Percentiles rank a stretch among this genome's conserved stretches.
Conservation (phyloP, 2,888 invertebrate genomes). For the Philereme vetulata region DNA sequence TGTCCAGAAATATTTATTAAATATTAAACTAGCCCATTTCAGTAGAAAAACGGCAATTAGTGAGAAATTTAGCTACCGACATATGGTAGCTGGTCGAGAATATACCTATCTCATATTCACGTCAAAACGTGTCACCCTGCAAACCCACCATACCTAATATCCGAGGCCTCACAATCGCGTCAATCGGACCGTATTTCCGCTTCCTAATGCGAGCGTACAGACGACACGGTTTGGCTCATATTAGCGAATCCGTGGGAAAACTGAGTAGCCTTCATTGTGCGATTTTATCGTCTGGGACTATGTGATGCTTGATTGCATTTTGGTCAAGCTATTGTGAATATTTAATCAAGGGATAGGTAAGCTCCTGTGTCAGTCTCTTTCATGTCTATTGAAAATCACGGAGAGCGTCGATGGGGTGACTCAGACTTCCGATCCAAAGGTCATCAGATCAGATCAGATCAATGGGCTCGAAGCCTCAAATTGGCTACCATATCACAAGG, state of each 20-base stretch:
- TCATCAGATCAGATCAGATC: no score
- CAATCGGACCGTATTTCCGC: constrained; percentile 72
- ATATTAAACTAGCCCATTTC: no score
- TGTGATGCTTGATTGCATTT: constrained; percentile 10
- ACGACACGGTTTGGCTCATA: constrained; percentile 34
- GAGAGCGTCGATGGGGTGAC: no score
- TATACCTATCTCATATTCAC: background rate
- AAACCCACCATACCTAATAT: constrained; percentile 25
- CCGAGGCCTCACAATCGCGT: constrained; percentile 59
- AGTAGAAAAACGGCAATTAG: no score
- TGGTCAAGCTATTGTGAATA: constrained; percentile 5
- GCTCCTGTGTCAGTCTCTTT: no score
- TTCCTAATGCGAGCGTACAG: constrained; percentile 47
- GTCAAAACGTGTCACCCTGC: constrained; percentile 19
- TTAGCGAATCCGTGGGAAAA: constrained; percentile 52
- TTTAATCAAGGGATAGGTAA: background rate
- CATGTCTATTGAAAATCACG: no score
- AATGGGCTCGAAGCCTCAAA: no score
- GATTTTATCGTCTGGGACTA: constrained; percentile 15
- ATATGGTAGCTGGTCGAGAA: no score
- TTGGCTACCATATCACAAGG: no score
- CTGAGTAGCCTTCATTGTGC: constrained; percentile 21
- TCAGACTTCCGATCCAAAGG: no score
- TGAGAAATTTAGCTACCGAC: no score
- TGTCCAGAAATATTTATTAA: no score